phyloP scores from a whole-genome alignment of 2,888 invertebrate genomes.

The Patella pellucida region DNA sequence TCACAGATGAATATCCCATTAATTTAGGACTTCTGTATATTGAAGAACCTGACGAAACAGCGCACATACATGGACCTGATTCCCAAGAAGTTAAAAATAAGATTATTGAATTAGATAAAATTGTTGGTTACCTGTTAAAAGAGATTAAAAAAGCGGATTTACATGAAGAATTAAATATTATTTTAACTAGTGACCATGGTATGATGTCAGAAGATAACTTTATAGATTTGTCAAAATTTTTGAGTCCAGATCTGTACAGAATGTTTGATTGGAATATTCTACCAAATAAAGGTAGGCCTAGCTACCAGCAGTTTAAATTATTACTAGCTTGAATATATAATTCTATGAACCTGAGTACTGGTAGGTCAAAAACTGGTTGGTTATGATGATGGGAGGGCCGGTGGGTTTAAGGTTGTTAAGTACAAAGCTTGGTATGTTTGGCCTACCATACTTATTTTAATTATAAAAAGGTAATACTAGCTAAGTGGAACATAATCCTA shows the following conservation, averaged over 20 bases:
- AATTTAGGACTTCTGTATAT: conserved; percentile 80
- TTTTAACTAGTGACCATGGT: conserved; percentile 82
- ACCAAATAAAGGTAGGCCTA: conserved; percentile 73
- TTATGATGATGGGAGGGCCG: too few species aligned
- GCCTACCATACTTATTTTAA: too few species aligned
- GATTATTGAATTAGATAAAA: conserved; percentile 72
- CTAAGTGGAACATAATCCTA: too few species aligned
- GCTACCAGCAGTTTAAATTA: too few species aligned
- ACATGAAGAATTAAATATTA: conserved; percentile 76
- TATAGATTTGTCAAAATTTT: conserved; percentile 53
- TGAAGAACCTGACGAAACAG: conserved; percentile 79
- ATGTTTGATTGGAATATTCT: conserved; percentile 75
- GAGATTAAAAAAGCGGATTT: conserved; percentile 74
- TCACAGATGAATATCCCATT: conserved; percentile 73
- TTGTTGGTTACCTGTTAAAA: conserved; percentile 72
- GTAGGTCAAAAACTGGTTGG: too few species aligned
- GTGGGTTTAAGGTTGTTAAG: too few species aligned
- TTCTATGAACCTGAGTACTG: too few species aligned
- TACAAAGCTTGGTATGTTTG: too few species aligned
- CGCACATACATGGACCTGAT: conserved; percentile 75
- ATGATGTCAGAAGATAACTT: conserved; percentile 71
- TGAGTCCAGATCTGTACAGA: conserved; percentile 42
- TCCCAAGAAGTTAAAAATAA: conserved; percentile 70
- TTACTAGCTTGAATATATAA: too few species aligned
- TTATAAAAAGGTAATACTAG: too few species aligned